Conservation (phyloP, 92 coral and sea anemone genomes). For the Zoanthus gigantus region DNA sequence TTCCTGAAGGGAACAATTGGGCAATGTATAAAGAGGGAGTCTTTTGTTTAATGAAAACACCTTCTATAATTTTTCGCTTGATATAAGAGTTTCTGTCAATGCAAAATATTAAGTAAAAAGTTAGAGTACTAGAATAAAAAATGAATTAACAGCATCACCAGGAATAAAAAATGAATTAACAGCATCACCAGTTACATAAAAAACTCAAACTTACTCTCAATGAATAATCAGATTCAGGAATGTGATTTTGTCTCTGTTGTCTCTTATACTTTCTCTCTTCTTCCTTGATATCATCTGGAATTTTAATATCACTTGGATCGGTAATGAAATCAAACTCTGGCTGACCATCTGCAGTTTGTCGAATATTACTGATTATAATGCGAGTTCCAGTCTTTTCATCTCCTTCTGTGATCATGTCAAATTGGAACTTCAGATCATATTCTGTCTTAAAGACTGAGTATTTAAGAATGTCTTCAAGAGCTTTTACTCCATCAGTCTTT, state of each 20-base stretch:
- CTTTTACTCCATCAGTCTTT: constrained; percentile 81
- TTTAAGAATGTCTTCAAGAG: constrained; percentile 75
- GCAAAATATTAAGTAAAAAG: too few species aligned
- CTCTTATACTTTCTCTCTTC: constrained; percentile 74
- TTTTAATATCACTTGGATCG: constrained; percentile 70
- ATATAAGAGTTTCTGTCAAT: too few species aligned
- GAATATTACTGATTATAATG: constrained; percentile 79
- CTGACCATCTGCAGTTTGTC: constrained; percentile 83
- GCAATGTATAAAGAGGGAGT: too few species aligned
- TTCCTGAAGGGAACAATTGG: too few species aligned
- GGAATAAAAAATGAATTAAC: too few species aligned
- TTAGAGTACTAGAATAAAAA: too few species aligned
- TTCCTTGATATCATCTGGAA: constrained; percentile 87
- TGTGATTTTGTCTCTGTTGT: constrained; percentile 91
- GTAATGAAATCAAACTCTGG: constrained; percentile 89
- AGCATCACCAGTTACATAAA: too few species aligned
- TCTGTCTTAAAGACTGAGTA: constrained; percentile 74
- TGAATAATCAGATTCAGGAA: constrained; percentile 97
- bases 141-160: too few species aligned
- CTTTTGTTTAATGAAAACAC: too few species aligned
- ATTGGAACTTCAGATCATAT: constrained; percentile 77
- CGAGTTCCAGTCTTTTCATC: constrained; percentile 79
- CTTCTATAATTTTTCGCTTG: too few species aligned
- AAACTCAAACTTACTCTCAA: constrained; percentile 69
- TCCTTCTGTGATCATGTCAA: constrained; percentile 65